Evolutionary conservation across 2,888 invertebrate genomes (phyloP), one percentile per base, ranked within the genome.

Genomic region (Ornithoptera priamus): DNA sequence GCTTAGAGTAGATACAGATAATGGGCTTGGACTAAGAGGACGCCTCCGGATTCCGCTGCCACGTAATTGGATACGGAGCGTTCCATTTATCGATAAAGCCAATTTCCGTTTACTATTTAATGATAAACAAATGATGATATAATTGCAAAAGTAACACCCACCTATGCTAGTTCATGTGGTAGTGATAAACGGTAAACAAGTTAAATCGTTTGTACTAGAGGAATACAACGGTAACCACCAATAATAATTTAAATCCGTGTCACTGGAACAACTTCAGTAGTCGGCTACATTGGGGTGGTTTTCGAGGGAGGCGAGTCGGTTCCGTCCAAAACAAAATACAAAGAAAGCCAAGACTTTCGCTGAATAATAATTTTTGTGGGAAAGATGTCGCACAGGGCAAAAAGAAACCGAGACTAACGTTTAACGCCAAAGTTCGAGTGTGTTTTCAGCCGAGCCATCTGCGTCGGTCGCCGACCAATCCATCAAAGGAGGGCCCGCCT

Each of bases 401-500:
- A 81, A 82, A 87, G 88, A 88, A 88, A 90, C 88, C 85, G 88
- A 85, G 86, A 87, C 88, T 87, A 87, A 88, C 85, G 84, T 85
- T 81, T 83, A 81, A 82, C 84, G 81, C 83, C 81, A 72, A 82
- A 86, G 89, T 89, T 88, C 82, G 85, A 84, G 84, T 80, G 87
- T 86, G 87, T 86, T 89, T 22, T 88, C 84, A 87, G 85, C 86
- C 85, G 89, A 90, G 88, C 75, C 88, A 90, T 89, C 88, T 90
- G 85, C 86, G 85, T 85, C 87, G 88, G 89, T 90, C 90, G 90
- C 89, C 88, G 86, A 89, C 92, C 92, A 92, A 92, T 92, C 92
- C 92, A 92, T 92, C 92, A 92, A 91, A 91, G 91, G 89, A 87
- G 90, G 91, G 90, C 30, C 22, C 81, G 70, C 81, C 86, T 81